Conservation (phyloP, 2,113 vertebrate species). For the Brachyistius frenatus region DNA sequence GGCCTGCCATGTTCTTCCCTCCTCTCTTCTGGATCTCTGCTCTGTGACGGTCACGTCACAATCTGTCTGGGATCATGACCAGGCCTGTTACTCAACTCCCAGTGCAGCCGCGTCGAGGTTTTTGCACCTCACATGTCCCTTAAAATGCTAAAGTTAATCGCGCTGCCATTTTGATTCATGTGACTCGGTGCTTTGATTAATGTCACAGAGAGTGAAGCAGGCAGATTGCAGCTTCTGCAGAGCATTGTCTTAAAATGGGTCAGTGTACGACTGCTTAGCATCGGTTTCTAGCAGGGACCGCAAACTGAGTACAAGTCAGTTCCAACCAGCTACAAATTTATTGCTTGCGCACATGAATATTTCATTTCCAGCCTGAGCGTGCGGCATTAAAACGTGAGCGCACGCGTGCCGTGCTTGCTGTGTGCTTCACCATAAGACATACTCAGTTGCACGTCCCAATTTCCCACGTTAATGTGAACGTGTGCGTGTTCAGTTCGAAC, state of each 20-base stretch:
- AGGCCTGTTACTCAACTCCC: constrained; percentile 2
- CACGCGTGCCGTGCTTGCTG: background rate
- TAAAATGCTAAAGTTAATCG: constrained; percentile 31
- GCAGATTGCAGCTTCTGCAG: constrained; percentile 29
- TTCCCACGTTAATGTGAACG: constrained; percentile 7
- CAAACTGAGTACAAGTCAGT: background rate
- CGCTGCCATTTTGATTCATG: constrained; percentile 35
- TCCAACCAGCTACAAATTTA: constrained; percentile 13
- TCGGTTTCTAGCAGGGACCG: background rate
- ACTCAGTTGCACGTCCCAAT: constrained; percentile 14
- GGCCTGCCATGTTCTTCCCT: constrained; percentile 38
- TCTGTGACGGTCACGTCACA: constrained; percentile 52
- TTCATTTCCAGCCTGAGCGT: constrained; percentile 15
- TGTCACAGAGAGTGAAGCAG: constrained; percentile 11
- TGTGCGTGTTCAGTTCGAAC: constrained; percentile 33
- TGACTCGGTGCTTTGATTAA: constrained; percentile 48
- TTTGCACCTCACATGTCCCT: constrained; percentile 12
- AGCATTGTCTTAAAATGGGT: background rate
- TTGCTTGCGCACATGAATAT: constrained; percentile 14
- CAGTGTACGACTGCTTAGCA: background rate
- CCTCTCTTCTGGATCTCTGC: background rate
- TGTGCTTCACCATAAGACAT: background rate
- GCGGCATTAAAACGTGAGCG: background rate
- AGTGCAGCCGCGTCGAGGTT: background rate
- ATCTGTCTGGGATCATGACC: constrained; percentile 23